Evolutionary conservation across 2,113 vertebrate species (phyloP).

Genomic region (Fulmarus glacialis): DNA sequence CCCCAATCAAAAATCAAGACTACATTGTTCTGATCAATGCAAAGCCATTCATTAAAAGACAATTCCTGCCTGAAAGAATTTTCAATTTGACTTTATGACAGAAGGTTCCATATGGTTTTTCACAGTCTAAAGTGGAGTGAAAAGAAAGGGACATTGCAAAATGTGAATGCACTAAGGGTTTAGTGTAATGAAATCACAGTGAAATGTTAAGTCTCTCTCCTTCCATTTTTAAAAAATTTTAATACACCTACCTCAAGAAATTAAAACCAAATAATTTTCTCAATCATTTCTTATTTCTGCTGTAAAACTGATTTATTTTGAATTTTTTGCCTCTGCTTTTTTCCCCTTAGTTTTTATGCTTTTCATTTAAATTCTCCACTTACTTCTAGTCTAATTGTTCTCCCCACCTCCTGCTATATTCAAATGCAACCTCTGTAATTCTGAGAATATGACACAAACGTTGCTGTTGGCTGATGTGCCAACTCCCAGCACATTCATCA

Average conservation of each 20-base stretch:
- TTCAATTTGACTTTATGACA: background rate
- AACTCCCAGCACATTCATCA: background rate
- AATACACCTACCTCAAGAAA: background rate
- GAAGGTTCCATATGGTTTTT: background rate
- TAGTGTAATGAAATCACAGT: background rate
- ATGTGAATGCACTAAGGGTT: background rate
- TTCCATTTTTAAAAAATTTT: background rate
- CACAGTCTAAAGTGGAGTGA: background rate
- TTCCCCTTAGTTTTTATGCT: background rate
- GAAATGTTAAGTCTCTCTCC: background rate
- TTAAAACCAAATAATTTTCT: background rate
- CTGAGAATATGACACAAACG: background rate
- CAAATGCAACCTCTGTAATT: background rate
- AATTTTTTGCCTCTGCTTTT: background rate
- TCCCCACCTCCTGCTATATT: background rate
- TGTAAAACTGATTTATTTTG: background rate
- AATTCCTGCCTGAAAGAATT: background rate
- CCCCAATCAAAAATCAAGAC: constrained; percentile 5
- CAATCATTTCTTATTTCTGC: background rate
- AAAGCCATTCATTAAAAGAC: background rate
- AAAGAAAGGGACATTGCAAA: background rate
- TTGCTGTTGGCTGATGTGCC: background rate
- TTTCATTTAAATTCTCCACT: background rate
- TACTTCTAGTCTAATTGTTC: background rate
- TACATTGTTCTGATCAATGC: background rate